Evolutionary conservation across 2,797 vertebrate species (phyloP).

Genomic region (Molossus molossus): DNA sequence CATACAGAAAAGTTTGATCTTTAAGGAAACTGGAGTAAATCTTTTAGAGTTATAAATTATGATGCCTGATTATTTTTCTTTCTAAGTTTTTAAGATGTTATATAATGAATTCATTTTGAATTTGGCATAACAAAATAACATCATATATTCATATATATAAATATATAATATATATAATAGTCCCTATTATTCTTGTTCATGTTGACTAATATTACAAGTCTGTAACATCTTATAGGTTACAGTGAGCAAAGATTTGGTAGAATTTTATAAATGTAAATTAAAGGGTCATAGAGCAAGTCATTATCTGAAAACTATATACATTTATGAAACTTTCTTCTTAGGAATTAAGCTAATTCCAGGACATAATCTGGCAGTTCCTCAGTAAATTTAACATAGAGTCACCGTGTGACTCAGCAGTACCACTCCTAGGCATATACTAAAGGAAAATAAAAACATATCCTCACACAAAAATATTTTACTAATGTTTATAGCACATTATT

Average conservation of each 20-base stretch:
- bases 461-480: not conserved
- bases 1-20: not conserved
- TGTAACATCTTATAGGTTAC: not conserved
- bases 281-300: not conserved
- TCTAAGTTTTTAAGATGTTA: conserved; percentile 1
- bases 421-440: not conserved
- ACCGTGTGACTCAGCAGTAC: not conserved
- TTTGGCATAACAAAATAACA: not conserved
- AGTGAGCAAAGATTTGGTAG: not conserved
- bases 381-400: not conserved
- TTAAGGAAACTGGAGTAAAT: not conserved
- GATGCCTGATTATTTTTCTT: not conserved
- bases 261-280: not conserved
- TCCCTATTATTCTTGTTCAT: not conserved
- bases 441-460: not conserved
- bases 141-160: no score
- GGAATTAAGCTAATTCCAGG: conserved; percentile 1
- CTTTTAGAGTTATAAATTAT: not conserved
- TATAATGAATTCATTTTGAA: not conserved
- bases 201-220: not conserved
- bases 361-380: not conserved
- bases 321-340: conserved; percentile 35
- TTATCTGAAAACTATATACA: not conserved
- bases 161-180: no score
- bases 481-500: not conserved